phyloP scores from a whole-genome alignment of 2,113 vertebrate species.

The Centropus bengalensis region DNA sequence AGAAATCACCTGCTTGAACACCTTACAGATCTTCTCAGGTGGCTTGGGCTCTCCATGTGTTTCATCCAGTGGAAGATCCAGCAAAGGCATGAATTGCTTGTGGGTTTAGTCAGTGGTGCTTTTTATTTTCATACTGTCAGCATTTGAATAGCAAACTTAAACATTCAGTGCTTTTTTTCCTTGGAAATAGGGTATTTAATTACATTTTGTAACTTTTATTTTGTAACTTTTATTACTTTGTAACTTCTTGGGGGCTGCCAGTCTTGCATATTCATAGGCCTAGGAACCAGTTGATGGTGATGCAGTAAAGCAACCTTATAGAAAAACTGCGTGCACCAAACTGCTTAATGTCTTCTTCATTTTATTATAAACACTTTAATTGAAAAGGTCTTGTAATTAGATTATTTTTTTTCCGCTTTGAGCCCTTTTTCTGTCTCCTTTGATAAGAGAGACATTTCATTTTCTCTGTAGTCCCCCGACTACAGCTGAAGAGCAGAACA shows the following conservation, averaged over 20 bases:
- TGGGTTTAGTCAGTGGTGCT: not conserved
- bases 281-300: not conserved
- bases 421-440: not conserved
- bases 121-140: not conserved
- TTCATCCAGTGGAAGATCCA: not conserved
- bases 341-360: not conserved
- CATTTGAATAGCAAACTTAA: not conserved
- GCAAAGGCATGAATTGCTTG: not conserved
- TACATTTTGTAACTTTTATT: not conserved
- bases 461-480: not conserved
- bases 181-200: not conserved
- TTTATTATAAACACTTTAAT: not conserved
- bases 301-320: not conserved
- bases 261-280: fast-evolving
- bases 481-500: constrained; percentile 10
- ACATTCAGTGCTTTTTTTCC: fast-evolving
- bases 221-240: not conserved
- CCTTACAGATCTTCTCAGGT: not conserved
- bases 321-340: not conserved
- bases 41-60: not conserved
- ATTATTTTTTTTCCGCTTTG: constrained; percentile 16
- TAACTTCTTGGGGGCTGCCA: not conserved
- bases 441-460: not conserved
- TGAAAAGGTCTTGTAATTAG: not conserved
- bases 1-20: not conserved